Evolutionary conservation across 2,888 invertebrate species (phyloP).

Genomic region (Drosophila gaucha): DNA sequence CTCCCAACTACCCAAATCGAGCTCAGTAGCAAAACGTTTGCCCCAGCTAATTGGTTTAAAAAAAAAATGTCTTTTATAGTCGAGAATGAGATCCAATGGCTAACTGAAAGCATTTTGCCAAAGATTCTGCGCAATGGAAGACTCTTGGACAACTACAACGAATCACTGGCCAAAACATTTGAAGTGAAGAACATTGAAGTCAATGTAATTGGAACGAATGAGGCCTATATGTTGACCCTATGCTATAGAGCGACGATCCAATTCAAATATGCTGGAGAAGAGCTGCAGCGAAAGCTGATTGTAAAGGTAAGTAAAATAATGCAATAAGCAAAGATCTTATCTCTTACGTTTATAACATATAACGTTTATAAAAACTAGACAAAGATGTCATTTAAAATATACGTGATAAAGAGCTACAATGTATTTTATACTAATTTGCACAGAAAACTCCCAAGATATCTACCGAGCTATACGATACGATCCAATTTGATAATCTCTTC

Average conservation of each 20-base stretch:
- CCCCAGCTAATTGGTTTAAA: neutral
- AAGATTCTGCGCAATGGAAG: conserved; percentile 55
- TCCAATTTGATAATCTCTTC: conserved; percentile 78
- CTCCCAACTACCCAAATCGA: no score
- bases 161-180: conserved; percentile 37
- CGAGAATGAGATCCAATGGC: conserved; percentile 66
- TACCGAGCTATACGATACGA: conserved; percentile 62
- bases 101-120: conserved; percentile 56
- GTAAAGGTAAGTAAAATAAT: conserved; percentile 78
- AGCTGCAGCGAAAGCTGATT: conserved; percentile 54
- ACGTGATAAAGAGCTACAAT: neutral
- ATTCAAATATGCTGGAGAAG: conserved; percentile 54
- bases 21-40: neutral
- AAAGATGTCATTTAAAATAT: neutral
- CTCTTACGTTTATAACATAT: no score
- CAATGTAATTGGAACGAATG: conserved; percentile 65
- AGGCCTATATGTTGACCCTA: conserved; percentile 80
- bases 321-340: neutral
- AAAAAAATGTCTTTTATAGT: conserved; percentile 39
- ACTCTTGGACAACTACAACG: conserved; percentile 43
- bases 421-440: neutral
- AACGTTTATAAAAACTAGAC: neutral
- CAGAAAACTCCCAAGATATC: conserved; percentile 82
- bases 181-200: conserved; percentile 57
- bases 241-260: conserved; percentile 74